Evolutionary conservation across 2,888 invertebrate species (phyloP), one percentile per base, ranked within the genome.

Genomic region (Mythimna impura): DNA sequence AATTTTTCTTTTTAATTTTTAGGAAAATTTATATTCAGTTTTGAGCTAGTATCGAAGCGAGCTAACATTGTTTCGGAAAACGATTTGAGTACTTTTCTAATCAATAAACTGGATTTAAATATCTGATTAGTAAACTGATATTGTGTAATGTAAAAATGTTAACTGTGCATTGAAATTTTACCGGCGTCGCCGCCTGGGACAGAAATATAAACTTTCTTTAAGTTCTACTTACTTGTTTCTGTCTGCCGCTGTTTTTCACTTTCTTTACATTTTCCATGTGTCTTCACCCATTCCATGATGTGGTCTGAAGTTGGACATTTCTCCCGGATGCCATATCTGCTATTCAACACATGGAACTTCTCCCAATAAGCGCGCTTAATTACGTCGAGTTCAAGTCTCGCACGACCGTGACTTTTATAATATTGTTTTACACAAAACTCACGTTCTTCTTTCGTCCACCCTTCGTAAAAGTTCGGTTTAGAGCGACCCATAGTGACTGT

Each of bases 371-470:
- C 50, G n/a, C 50, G 50, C 6, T 52, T 52, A 52, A 52, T 9
- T n/a, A 9, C n/a, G 9, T 52, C 50, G 50, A 52, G 8, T n/a
- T n/a, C n/a, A 14, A 43, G 4, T 43, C 4, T 12, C 14, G 1
- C 5, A 43, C 43, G 47, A 20, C 47, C 7, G 47, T 17, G 17
- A 47, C 47, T 17, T n/a, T n/a, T 52, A n/a, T 34, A 34, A 58
- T 58, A 58, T 58, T 36, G 58, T 0, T 58, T n/a, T 36, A 58
- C 34, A 58, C 58, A 58, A 58, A n/a, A 58, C 2, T 58, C 34
- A 5, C 34, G 34, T 34, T 58, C 58, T n/a, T 5, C 34, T 12
- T 10, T 10, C n/a, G 34, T 12, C 58, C 58, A 58, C 34, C n/a
- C 34, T 2, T 30, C 30, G 5, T n/a, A 30, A 34, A 12, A 34